Conservation (phyloP, 2,113 vertebrate species). For the Balaenoptera acutorostrata region DNA sequence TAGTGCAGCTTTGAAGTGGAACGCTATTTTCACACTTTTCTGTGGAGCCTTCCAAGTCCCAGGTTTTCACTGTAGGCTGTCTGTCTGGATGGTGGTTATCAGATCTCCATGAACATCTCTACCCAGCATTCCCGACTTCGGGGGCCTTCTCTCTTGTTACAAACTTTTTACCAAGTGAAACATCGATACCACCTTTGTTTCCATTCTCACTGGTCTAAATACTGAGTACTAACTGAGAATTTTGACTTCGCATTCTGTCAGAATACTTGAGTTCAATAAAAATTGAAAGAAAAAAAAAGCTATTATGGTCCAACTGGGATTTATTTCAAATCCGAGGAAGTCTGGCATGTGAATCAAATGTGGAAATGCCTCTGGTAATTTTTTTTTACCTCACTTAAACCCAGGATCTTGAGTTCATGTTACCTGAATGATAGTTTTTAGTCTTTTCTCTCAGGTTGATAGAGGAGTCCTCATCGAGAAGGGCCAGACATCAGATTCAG, state of each 20-base stretch:
- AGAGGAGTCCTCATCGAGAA: not conserved
- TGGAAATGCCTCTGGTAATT: too few relatives aligned
- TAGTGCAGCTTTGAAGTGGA: conserved; percentile 70
- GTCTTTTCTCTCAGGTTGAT: not conserved
- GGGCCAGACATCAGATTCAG: not conserved
- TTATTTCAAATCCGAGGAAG: not conserved
- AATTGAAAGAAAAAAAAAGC: conserved; percentile 72
- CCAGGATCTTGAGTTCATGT: not conserved
- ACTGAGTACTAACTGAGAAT: conserved; percentile 94
- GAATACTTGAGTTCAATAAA: conserved; percentile 98
- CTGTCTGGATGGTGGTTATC: conserved; percentile 80
- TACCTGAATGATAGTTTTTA: not conserved
- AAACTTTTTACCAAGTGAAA: conserved; percentile 91
- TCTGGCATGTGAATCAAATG: not conserved
- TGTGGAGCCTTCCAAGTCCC: conserved; percentile 78
- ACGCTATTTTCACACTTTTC: conserved; percentile 76
- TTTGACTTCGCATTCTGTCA: conserved; percentile 93
- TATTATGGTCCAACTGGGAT: conserved; percentile 36
- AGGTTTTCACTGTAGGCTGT: conserved; percentile 78
- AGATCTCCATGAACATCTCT: conserved; percentile 81
- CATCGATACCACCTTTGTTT: conserved; percentile 87
- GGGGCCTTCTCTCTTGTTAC: conserved; percentile 89
- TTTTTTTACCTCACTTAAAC: not conserved
- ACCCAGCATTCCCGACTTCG: conserved; percentile 85
- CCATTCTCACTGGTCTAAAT: conserved; percentile 94